Evolutionary conservation across 2,797 vertebrate species (phyloP), one percentile per base, ranked within the genome.

Genomic region (Cyprinodon diabolis): DNA sequence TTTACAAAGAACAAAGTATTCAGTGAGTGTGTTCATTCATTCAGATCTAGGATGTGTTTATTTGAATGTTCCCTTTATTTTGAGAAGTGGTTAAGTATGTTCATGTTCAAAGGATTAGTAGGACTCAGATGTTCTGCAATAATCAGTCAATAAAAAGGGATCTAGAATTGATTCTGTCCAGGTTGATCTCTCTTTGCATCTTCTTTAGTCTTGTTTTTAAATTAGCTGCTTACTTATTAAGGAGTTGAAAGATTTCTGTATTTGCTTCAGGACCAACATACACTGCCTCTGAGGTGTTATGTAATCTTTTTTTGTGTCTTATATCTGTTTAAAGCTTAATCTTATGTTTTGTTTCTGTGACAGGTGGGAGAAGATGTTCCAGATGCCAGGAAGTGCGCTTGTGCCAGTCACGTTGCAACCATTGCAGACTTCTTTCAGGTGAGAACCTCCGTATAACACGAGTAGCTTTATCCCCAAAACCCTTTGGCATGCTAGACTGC

Each of bases 401-500:
- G 98, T 37, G 98, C 98, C 84, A 99, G 97, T 85, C 98, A 99
- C 0, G 98, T 99, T 58, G 96, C 97, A 86, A 97, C 96, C 90
- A 95, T 99, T 17, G 97, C 98, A 0, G 97, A 99, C 77, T 99
- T 98, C 94, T 97, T 99, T 94, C 98, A 99, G 97, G 97, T 98
- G 65, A 84, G 82, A 76, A 47, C 25, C n/a, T 21, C 48, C 12
- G 23, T 37, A 9, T 19, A 37, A 55, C 10, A 40, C 23, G 12
- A 68, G 74, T 17, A 40, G 43, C 52, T 68, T 23, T 37, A 37
- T 23, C 37, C 37, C 37, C 37, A 40, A 40, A 40, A 40, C 37
- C 37, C 3, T 40, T 6, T 40, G 37, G 37, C 49, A n/a, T 10
- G 10, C 12, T 6, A 55, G 9, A 45, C 5, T 51, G 6, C 37